Evolutionary conservation across 2,888 invertebrate species (phyloP).

Genomic region (Agapostemon virescens): DNA sequence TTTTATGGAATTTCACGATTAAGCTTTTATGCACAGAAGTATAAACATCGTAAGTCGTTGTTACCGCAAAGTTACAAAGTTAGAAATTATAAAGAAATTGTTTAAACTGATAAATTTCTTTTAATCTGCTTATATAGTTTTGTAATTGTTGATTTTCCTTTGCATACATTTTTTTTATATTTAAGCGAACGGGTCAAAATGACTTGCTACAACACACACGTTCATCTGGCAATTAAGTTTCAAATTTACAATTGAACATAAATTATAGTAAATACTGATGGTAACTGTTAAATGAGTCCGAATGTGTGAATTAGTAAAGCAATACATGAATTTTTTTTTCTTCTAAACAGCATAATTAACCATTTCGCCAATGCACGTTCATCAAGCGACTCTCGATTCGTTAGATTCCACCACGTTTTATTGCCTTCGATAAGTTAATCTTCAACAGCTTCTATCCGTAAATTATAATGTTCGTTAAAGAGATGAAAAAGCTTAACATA

Average conservation of each 20-base stretch:
- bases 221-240: neutral
- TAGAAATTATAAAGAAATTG: too few species aligned
- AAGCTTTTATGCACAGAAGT: too few species aligned
- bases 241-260: neutral
- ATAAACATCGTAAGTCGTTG: too few species aligned
- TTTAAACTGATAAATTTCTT: too few species aligned
- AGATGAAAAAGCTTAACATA: slow-evolving; percentile 21
- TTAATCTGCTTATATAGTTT: too few species aligned
- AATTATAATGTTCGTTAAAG: slow-evolving; percentile 7
- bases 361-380: neutral
- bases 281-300: neutral
- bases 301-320: neutral
- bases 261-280: neutral
- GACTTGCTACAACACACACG: too few species aligned
- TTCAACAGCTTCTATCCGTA: slow-evolving; percentile 1
- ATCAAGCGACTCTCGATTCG: slow-evolving; percentile 15
- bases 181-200: too few species aligned
- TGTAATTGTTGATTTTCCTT: too few species aligned
- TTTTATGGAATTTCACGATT: too few species aligned
- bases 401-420: slow-evolving; percentile 7
- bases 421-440: slow-evolving; percentile 30
- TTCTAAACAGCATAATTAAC: neutral
- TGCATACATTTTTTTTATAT: too few species aligned
- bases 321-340: neutral
- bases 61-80: too few species aligned